These are phyloP conservation scores for Ochropleura leucogaster DNA, from an alignment of 2,888 invertebrate species.

Conservation along the genomic window DNA sequence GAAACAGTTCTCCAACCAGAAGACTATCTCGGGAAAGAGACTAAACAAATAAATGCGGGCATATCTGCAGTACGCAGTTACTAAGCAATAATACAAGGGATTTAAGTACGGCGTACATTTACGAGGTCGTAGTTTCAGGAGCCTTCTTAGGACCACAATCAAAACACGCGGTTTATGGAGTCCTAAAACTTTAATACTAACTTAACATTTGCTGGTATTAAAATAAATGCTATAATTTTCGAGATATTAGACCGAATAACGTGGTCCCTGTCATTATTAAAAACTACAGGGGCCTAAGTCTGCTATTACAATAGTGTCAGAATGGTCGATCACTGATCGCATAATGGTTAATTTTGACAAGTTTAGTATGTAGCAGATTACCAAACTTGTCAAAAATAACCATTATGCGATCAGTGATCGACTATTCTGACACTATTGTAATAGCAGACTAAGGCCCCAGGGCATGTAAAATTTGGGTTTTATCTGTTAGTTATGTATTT, in stretches of 20 bases:
- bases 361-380: too few relatives aligned
- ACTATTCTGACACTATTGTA: too few relatives aligned
- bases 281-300: too few relatives aligned
- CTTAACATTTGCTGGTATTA: background rate
- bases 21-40: background rate
- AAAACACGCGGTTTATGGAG: slow-evolving; percentile 21
- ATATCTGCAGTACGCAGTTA: background rate
- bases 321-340: too few relatives aligned
- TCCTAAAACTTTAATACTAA: slow-evolving; percentile 33
- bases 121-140: slow-evolving; percentile 19
- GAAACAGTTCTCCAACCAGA: background rate
- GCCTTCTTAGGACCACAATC: slow-evolving; percentile 2
- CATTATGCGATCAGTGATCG: too few relatives aligned
- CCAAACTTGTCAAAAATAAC: too few relatives aligned
- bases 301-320: too few relatives aligned
- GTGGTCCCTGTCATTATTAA: background rate
- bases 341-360: too few relatives aligned
- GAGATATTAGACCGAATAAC: background rate
- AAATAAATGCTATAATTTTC: slow-evolving; percentile 6
- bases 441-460: too few relatives aligned
- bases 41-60: background rate
- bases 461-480: background rate
- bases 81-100: slow-evolving; percentile 20
- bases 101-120: slow-evolving; percentile 23
- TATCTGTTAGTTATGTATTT: too few relatives aligned